Percentiles rank a stretch among this genome's conserved stretches.
Evolutionary conservation across 2,113 vertebrate species (phyloP).

Genomic region (Cacatua alba): DNA sequence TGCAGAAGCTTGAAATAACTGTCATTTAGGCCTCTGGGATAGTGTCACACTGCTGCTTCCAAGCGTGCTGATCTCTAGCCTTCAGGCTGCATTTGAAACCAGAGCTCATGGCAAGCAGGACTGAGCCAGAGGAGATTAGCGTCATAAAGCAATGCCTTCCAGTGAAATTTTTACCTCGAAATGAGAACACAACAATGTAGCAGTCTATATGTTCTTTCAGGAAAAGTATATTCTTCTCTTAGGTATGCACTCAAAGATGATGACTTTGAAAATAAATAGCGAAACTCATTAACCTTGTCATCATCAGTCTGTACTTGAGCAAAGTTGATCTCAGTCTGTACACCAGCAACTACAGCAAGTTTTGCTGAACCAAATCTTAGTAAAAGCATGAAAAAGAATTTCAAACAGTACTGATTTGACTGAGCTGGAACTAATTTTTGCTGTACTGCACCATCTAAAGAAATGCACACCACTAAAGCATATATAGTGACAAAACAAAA

Average conservation of each 20-base stretch:
- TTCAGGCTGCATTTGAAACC: rapidly evolving
- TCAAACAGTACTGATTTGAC: neutral
- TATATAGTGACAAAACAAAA: neutral
- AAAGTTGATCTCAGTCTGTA: neutral
- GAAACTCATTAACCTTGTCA: neutral
- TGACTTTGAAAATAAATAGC: neutral
- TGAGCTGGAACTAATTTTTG: neutral
- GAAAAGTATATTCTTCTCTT: neutral
- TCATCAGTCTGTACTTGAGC: neutral
- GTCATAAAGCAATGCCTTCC: rapidly evolving
- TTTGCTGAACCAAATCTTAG: neutral
- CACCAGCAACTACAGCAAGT: neutral
- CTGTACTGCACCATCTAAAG: neutral
- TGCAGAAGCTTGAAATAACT: neutral
- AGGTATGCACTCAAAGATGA: rapidly evolving
- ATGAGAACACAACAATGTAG: rapidly evolving
- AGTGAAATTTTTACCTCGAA: neutral
- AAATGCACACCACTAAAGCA: neutral
- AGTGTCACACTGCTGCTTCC: neutral
- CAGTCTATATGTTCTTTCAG: neutral
- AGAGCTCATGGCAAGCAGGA: rapidly evolving
- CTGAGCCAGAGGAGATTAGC: neutral
- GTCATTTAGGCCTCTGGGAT: neutral
- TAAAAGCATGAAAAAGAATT: neutral
- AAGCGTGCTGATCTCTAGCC: neutral